Conservation (phyloP, 2,113 vertebrate genomes). For the Caretta caretta region DNA sequence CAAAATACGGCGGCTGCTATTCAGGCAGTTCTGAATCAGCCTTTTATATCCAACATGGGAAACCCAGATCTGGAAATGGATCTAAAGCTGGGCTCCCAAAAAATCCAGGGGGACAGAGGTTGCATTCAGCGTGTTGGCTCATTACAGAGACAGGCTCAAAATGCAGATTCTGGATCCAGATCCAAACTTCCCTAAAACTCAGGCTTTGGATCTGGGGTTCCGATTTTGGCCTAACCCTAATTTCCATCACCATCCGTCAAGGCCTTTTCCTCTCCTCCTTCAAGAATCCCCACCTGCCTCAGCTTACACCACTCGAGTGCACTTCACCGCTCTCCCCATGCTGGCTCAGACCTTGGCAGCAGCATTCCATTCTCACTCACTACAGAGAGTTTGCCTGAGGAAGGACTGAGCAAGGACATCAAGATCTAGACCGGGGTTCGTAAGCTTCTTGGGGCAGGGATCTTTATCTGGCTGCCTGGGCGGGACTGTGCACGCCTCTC, state of each 20-base stretch:
- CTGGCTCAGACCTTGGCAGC: neutral
- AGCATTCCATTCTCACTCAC: neutral
- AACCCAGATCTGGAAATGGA: neutral
- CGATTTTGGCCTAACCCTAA: neutral
- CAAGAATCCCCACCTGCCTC: neutral
- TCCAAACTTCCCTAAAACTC: accelerated
- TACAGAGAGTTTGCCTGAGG: neutral
- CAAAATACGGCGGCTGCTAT: neutral
- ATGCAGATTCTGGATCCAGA: neutral
- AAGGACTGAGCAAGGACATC: neutral
- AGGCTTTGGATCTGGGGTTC: neutral
- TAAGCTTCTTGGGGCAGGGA: neutral
- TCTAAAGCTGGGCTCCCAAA: neutral
- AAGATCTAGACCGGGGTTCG: neutral
- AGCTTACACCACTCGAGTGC: neutral
- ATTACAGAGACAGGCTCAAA: neutral
- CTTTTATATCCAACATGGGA: neutral
- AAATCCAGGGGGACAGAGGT: accelerated
- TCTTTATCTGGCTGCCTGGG: neutral
- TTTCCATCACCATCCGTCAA: neutral
- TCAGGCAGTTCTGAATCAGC: neutral
- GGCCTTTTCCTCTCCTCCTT: neutral
- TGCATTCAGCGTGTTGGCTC: neutral
- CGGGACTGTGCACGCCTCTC: neutral
- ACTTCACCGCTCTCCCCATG: neutral